These are phyloP conservation scores for Melitaea cinxia DNA, from an alignment of 1,140 invertebrate genomes.

Conservation along the genomic window DNA sequence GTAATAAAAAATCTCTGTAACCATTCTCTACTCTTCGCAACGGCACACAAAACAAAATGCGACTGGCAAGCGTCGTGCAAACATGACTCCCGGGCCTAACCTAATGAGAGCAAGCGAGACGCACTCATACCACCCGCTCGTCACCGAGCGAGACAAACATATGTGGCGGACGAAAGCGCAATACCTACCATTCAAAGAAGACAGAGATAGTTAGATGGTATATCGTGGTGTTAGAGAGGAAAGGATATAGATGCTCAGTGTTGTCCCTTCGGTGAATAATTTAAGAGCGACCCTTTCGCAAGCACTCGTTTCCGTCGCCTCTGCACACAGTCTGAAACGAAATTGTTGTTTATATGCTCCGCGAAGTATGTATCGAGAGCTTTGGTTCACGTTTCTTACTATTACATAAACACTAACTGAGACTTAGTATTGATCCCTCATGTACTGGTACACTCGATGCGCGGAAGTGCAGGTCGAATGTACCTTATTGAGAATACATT, in stretches of 20 bases:
- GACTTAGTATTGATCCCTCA: conserved; percentile 17
- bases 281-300: conserved; percentile 66
- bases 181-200: conserved; percentile 51
- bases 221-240: conserved; percentile 34
- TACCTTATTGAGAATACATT: too few species aligned
- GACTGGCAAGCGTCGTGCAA: conserved; percentile 72
- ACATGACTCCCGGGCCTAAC: conserved; percentile 64
- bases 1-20: conserved; percentile 15
- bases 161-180: conserved; percentile 74
- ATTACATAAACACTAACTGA: background rate
- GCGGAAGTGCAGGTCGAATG: too few species aligned
- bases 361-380: conserved; percentile 21
- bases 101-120: conserved; percentile 72
- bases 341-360: conserved; percentile 30
- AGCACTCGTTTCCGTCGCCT: conserved; percentile 37
- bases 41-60: conserved; percentile 49
- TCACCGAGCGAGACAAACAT: conserved; percentile 50
- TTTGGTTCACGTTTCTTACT: background rate
- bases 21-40: conserved; percentile 30
- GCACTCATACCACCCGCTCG: conserved; percentile 26
- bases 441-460: too few species aligned
- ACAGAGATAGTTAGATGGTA: conserved; percentile 36
- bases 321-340: conserved; percentile 32
- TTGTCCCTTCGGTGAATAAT: conserved; percentile 70
- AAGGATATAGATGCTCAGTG: conserved; percentile 57